Evolutionary conservation across 1,140 invertebrate species (phyloP), one percentile per base, ranked within the genome.

Genomic region (Brachionus asplanchnoidis): DNA sequence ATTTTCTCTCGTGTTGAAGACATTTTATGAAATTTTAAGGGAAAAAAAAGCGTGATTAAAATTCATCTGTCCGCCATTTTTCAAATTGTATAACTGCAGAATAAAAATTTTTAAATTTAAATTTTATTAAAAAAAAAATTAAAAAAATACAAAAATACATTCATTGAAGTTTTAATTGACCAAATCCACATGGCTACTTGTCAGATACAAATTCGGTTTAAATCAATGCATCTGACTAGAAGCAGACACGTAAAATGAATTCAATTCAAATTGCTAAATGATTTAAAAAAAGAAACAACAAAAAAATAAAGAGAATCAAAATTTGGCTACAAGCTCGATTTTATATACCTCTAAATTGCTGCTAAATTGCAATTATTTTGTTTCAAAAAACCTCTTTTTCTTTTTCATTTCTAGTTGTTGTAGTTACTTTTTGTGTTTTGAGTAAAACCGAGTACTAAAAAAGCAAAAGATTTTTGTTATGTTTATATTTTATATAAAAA

Each of bases 401-500:
- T 53, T 17, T 56, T 60, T 60, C 53, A 60, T 60, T 60, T 68
- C 26, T 68, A 68, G 68, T 73, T 73, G 68, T 73, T 73, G 53
- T 73, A 73, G 68, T 73, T 73, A 73, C 68, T 73, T 73, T 73
- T 73, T 73, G 32, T 73, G 32, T 73, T 42, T 42, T n/a, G 17
- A 42, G 17, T 40, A 36, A 42, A 73, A 73, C 20, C 6, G 40
- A 73, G 68, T 73, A 40, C 68, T 42, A 73, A 73, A 73, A 73
- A 73, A 77, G 44, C 73, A 77, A 77, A 77, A 77, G 20, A 42
- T 42, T 40, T 73, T 73, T 73, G 14, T 17, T 73, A 73, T 73
- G 68, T 73, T 73, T 73, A 77, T 77, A 50, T 77, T 50, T 77
- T 77, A 77, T 77, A 50, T 36, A 46, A 77, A 77, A 77, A 77